Conservation (phyloP, 2,113 vertebrate species). For the Nicator chloris region DNA sequence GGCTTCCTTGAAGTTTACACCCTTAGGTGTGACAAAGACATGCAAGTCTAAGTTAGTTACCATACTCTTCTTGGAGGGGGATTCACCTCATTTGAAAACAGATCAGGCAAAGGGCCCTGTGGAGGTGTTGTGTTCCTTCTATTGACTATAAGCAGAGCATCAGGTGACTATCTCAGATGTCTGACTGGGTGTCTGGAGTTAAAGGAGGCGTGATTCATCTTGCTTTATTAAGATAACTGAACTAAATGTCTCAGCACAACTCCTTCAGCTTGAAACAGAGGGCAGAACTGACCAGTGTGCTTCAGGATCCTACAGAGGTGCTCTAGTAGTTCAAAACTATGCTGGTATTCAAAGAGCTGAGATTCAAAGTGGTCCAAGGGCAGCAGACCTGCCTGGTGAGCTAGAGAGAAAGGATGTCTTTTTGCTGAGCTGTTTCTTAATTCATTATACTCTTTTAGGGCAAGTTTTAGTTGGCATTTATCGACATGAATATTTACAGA, state of each 20-base stretch:
- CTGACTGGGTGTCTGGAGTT: not conserved
- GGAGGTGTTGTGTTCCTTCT: not conserved
- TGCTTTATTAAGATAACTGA: not conserved
- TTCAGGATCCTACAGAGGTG: not conserved
- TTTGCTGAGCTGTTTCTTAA: not conserved
- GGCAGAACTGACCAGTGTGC: not conserved
- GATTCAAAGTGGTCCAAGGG: not conserved
- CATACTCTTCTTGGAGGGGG: not conserved
- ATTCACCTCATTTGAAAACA: not conserved
- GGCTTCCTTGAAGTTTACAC: not conserved
- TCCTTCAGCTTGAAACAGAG: not conserved
- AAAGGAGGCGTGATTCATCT: not conserved
- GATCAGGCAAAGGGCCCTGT: not conserved
- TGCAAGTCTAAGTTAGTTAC: not conserved
- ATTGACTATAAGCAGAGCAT: not conserved
- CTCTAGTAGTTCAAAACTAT: not conserved
- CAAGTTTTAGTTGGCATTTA: constrained; percentile 20
- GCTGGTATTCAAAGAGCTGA: not conserved
- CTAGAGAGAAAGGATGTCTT: not conserved
- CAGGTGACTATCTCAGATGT: not conserved
- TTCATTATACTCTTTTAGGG: not conserved
- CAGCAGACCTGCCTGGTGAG: not conserved
- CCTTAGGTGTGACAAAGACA: not conserved
- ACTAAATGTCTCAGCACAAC: not conserved
- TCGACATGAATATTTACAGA: constrained; percentile 25